Evolutionary conservation across 1,140 invertebrate genomes (phyloP), one percentile per base, ranked within the genome.

Genomic region (Matsumurasca onukii): DNA sequence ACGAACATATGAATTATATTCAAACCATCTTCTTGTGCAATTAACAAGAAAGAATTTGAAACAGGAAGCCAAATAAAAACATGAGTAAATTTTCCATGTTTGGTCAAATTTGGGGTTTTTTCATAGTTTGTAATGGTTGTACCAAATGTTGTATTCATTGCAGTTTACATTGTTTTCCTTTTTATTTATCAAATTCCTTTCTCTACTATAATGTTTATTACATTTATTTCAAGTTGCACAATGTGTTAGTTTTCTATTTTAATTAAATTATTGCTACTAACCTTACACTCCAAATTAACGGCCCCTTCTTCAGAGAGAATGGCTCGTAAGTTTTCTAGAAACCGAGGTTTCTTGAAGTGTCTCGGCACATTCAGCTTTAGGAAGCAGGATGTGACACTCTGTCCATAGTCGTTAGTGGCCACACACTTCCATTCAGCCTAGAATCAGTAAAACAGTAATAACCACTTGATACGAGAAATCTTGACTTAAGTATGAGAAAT

Each of bases 231-330:
- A n/a, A n/a, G n/a, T n/a, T n/a, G n/a, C n/a, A n/a, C n/a, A n/a
- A n/a, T n/a, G n/a, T n/a, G n/a, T n/a, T n/a, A n/a, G n/a, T n/a
- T n/a, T n/a, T n/a, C n/a, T n/a, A n/a, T n/a, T n/a, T n/a, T n/a
- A n/a, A n/a, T n/a, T n/a, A n/a, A n/a, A n/a, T n/a, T n/a, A n/a
- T n/a, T n/a, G n/a, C n/a, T n/a, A n/a, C 55, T 72, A 70, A 81
- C 82, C 82, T 96, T 96, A 79, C 93, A 96, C 77, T 96, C 93
- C 61, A 96, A 83, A 80, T 94, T 95, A 0, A 96, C 93, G 31
- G 92, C 91, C 2, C 86, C 93, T 79, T 94, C 92, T 72, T 94
- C 91, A 0, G 91, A 92, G 22, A 96, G 80, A 48, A 94, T 88
- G 5, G 93, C 93, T 70, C 91, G 83, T 12, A 96, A 80, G 72